Conservation (phyloP, 2,113 vertebrate species). For the Micromys minutus region DNA sequence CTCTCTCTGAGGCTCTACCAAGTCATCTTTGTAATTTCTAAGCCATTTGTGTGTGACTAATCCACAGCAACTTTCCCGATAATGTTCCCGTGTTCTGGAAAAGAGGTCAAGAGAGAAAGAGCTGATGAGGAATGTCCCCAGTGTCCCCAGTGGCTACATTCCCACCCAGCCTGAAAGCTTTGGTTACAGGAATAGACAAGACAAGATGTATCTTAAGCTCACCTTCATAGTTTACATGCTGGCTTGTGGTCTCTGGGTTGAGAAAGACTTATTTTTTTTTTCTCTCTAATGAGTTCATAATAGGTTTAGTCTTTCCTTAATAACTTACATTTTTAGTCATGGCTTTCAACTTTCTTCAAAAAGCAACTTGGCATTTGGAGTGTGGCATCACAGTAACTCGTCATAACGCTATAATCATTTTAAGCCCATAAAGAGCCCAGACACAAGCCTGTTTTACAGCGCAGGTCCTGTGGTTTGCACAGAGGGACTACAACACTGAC, state of each 20-base stretch:
- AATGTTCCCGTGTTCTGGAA: neutral
- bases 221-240: neutral
- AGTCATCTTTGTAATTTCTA: conserved; percentile 6
- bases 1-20: conserved; percentile 13
- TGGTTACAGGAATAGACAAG: neutral
- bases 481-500: neutral
- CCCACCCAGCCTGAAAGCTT: neutral
- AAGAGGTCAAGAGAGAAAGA: neutral
- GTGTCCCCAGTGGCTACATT: neutral
- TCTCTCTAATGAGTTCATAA: neutral
- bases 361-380: conserved; percentile 35
- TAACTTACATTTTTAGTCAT: neutral
- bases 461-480: neutral
- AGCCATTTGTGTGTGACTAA: neutral
- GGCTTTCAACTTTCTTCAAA: conserved; percentile 33
- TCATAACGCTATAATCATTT: conserved; percentile 17
- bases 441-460: neutral
- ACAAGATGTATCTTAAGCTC: neutral
- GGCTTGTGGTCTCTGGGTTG: neutral
- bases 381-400: neutral
- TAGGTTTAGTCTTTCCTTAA: neutral
- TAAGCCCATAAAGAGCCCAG: neutral
- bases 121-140: neutral
- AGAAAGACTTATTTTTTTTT: neutral
- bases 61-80: neutral